Percentiles rank a stretch among this genome's conserved stretches.
Conservation (phyloP, 1,140 invertebrate genomes). For the Trachymyrmex septentrionalis region DNA sequence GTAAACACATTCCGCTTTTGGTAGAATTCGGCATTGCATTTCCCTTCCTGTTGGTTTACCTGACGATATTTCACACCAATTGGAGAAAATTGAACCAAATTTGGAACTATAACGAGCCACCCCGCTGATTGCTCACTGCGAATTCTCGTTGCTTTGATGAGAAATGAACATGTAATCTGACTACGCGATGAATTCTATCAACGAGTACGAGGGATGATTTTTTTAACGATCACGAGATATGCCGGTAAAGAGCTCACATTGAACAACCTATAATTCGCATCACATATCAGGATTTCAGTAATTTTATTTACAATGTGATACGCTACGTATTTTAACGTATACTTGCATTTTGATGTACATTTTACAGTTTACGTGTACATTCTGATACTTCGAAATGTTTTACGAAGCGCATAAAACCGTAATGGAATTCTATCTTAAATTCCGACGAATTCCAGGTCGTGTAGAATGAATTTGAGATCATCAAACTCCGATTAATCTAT, state of each 20-base stretch:
- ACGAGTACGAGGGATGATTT: background rate
- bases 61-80: background rate
- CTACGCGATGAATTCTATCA: background rate
- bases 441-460: background rate
- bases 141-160: conserved; percentile 9
- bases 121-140: background rate
- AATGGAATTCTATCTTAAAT: background rate
- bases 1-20: background rate
- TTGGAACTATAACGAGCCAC: background rate
- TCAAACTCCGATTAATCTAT: background rate
- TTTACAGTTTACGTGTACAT: background rate
- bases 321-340: background rate
- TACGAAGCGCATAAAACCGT: background rate
- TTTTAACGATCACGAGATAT: conserved; percentile 39
- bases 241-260: background rate
- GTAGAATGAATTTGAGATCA: background rate
- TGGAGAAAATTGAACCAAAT: background rate
- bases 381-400: background rate
- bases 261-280: background rate
- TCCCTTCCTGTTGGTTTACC: background rate
- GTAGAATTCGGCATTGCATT: background rate
- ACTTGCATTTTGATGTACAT: background rate
- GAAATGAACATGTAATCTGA: conserved; percentile 12
- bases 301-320: background rate
- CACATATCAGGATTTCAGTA: background rate